A percentile compares a stretch with the other conserved stretches of the same genome.
These are phyloP conservation scores for Menidia beryllina DNA, from an alignment of 2,113 vertebrate genomes.

Conservation along the genomic window DNA sequence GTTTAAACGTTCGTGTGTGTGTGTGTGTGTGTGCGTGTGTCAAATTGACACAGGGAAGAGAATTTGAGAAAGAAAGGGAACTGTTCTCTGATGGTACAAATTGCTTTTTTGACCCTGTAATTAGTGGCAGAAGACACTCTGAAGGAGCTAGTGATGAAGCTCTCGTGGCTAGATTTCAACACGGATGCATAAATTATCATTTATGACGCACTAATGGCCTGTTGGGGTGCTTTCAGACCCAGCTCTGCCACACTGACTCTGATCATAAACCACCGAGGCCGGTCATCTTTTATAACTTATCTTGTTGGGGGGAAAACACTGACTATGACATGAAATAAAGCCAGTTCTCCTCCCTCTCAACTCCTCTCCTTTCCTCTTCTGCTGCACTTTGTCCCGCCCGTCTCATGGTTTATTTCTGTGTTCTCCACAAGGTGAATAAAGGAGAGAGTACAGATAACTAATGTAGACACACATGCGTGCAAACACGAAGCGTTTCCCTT, in stretches of 20 bases:
- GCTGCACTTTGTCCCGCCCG: background rate
- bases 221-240: conserved; percentile 74
- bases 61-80: conserved; percentile 61
- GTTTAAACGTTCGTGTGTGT: conserved; percentile 33
- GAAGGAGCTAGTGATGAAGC: conserved; percentile 78
- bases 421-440: conserved; percentile 87
- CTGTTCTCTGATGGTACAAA: conserved; percentile 82
- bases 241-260: conserved; percentile 32
- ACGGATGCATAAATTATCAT: conserved; percentile 81
- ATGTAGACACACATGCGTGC: conserved; percentile 23
- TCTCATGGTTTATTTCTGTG: background rate
- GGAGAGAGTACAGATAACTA: conserved; percentile 58
- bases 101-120: conserved; percentile 87
- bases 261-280: conserved; percentile 29
- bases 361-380: conserved; percentile 15
- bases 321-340: conserved; percentile 53
- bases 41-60: conserved; percentile 6
- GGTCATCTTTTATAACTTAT: conserved; percentile 57
- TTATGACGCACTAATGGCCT: conserved; percentile 79
- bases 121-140: conserved; percentile 80
- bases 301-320: conserved; percentile 6
- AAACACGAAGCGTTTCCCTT: conserved; percentile 5
- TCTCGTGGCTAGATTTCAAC: conserved; percentile 77
- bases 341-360: conserved; percentile 36
- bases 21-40: conserved; percentile 19